Base-by-base conservation (phyloP, 2,113 vertebrate species). In the Beaufortia kweichowensis region DNA sequence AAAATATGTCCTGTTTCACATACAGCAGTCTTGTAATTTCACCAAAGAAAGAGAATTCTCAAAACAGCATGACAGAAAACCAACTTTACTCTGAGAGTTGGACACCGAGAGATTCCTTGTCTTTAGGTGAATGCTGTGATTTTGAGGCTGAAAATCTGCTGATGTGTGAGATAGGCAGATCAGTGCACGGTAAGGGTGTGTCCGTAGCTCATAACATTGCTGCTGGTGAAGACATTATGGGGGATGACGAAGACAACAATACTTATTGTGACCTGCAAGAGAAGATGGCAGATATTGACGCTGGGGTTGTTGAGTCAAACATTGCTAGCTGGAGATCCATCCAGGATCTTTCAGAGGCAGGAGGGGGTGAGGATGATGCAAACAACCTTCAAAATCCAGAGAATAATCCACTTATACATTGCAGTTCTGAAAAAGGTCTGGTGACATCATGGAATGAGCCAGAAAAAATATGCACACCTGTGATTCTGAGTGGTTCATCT, bases 31-130 rank as follows among this genome's bases (percentile, higher is more conserved):
- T 92, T 24, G 91, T 89, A 6, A 91, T 93, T 63, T 93, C 92
- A 75, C 92, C 92, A 19, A 93, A 93, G 87, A 91, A 91, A 69
- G 91, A 93, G 82, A 93, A 93, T 79, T 93, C 91, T 29, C 90
- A 93, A 82, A 90, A 70, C 81, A 57, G 87, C 80, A 50, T 83
- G 56, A 24, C 84, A 78, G 78, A 86, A 67, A 60, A 79, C 78
- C 48, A 66, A 21, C 48, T 75, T 61, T 75, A 65, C 26, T 35
- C 84, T 50, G 84, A 70, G 73, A 77, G 48, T 78, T 89, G 80
- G 86, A 76, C 70, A 78, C 85, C 39, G 80, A 78, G 31, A 59
- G 74, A 63, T 79, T 78, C 50, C 70, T 83, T 83, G 80, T 88
- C 89, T 60, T 72, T 90, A 35, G 88, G 82, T 9, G 85, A 87